Evolutionary conservation across 2,113 vertebrate genomes (phyloP).

Genomic region (Poeciliopsis prolifica): DNA sequence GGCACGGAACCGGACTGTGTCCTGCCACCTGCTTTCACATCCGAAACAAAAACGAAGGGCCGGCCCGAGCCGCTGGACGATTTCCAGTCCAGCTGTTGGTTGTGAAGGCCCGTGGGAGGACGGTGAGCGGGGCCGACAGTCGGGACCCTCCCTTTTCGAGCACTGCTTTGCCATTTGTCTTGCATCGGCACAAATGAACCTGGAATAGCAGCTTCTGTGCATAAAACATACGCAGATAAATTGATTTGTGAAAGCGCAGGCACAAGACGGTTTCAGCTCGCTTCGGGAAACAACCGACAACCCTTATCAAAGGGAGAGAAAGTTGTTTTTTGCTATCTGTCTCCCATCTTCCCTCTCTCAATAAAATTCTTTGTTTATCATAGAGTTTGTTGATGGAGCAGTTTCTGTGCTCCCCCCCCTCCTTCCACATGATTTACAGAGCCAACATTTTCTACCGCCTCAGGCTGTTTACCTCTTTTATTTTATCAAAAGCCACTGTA

Average conservation of each 20-base stretch:
- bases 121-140: slow-evolving; percentile 17
- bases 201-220: slow-evolving; percentile 5
- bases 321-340: background rate
- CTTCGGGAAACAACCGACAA: background rate
- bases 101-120: slow-evolving; percentile 24
- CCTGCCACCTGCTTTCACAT: slow-evolving; percentile 58
- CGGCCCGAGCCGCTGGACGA: slow-evolving; percentile 44
- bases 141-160: background rate
- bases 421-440: slow-evolving; percentile 28
- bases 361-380: slow-evolving; percentile 31
- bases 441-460: slow-evolving; percentile 38
- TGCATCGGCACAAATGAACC: background rate
- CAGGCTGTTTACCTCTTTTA: slow-evolving; percentile 50
- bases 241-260: background rate
- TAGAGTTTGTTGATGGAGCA: slow-evolving; percentile 42
- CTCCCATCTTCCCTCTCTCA: slow-evolving; percentile 18
- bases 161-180: slow-evolving; percentile 8
- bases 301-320: background rate
- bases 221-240: background rate
- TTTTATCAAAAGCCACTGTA: slow-evolving; percentile 30
- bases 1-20: slow-evolving; percentile 45
- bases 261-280: background rate
- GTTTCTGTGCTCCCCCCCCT: slow-evolving; percentile 33
- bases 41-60: slow-evolving; percentile 31
- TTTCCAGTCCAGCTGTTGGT: slow-evolving; percentile 58